Conservation (phyloP, 2,888 invertebrate species). For the Anticlea derivata region DNA sequence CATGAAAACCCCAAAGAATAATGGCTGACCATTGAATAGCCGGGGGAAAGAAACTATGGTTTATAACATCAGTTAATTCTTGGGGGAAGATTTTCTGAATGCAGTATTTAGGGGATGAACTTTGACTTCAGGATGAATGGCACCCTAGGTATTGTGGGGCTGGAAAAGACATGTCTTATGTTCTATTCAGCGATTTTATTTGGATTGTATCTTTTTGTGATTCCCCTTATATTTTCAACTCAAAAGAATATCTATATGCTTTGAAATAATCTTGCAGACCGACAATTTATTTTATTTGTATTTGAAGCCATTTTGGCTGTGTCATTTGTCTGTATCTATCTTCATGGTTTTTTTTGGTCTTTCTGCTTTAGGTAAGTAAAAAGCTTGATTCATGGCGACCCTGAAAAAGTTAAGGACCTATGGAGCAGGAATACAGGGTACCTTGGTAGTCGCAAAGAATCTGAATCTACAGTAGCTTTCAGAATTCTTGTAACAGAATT, state of each 20-base stretch:
- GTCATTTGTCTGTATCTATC: too few species aligned
- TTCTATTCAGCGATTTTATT: conserved; percentile 24
- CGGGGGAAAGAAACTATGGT: conserved; percentile 28
- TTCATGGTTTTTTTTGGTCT: too few species aligned
- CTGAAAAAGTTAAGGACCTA: too few species aligned
- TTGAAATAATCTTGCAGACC: neutral
- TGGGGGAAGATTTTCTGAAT: conserved; percentile 33
- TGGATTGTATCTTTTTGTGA: conserved; percentile 17
- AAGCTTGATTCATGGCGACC: too few species aligned
- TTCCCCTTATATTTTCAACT: neutral
- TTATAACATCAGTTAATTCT: conserved; percentile 43
- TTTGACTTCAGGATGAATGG: conserved; percentile 38
- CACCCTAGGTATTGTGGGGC: conserved; percentile 28
- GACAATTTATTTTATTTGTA: too few species aligned
- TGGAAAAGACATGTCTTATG: conserved; percentile 25
- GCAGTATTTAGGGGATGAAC: conserved; percentile 35
- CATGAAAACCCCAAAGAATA: conserved; percentile 51
- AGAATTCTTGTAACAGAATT: too few species aligned
- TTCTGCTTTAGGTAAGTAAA: too few species aligned
- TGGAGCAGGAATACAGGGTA: too few species aligned
- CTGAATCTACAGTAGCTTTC: neutral
- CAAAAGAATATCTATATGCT: conserved; percentile 7
- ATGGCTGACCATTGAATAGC: conserved; percentile 53
- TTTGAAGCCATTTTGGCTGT: too few species aligned
- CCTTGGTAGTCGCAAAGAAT: neutral